Conservation (phyloP, 2,888 invertebrate species). For the Hyles lineata region DNA sequence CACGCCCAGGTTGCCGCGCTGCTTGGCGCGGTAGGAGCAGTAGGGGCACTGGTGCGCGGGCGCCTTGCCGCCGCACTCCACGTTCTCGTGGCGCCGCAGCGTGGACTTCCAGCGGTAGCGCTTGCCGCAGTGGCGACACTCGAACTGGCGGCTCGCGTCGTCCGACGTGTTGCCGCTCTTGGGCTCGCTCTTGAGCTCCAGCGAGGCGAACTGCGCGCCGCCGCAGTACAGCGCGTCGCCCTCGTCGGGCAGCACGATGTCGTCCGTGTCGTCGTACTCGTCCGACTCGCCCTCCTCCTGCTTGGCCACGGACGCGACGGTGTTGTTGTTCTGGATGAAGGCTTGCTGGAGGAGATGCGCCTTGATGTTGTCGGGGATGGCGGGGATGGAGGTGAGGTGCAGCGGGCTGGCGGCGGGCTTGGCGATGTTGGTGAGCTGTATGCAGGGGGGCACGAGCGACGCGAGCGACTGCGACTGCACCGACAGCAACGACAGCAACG, state of each 20-base stretch:
- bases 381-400: slow-evolving; percentile 53
- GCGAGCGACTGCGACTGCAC: slow-evolving; percentile 61
- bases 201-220: slow-evolving; percentile 43
- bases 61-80: slow-evolving; percentile 93
- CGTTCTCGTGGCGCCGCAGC: slow-evolving; percentile 91
- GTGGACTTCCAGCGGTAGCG: slow-evolving; percentile 95
- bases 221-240: slow-evolving; percentile 61
- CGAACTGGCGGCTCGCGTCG: slow-evolving; percentile 87
- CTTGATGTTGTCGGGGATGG: slow-evolving; percentile 63
- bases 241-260: slow-evolving; percentile 80
- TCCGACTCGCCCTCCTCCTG: slow-evolving; percentile 82
- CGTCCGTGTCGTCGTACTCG: slow-evolving; percentile 82
- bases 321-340: slow-evolving; percentile 74
- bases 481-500: slow-evolving; percentile 78
- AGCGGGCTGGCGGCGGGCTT: slow-evolving; percentile 47
- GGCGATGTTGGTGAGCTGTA: slow-evolving; percentile 58
- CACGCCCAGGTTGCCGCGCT: slow-evolving; percentile 92
- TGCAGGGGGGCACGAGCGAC: slow-evolving; percentile 61
- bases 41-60: slow-evolving; percentile 92
- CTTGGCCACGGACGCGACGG: slow-evolving; percentile 51
- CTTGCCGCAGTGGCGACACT: slow-evolving; percentile 93
- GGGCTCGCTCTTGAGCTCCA: slow-evolving; percentile 38
- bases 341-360: slow-evolving; percentile 72
- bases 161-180: slow-evolving; percentile 67
- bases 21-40: slow-evolving; percentile 91